Evolutionary conservation across 2,113 vertebrate genomes (phyloP), one percentile per base, ranked within the genome.

Genomic region (Mesoclemmys tuberculata): DNA sequence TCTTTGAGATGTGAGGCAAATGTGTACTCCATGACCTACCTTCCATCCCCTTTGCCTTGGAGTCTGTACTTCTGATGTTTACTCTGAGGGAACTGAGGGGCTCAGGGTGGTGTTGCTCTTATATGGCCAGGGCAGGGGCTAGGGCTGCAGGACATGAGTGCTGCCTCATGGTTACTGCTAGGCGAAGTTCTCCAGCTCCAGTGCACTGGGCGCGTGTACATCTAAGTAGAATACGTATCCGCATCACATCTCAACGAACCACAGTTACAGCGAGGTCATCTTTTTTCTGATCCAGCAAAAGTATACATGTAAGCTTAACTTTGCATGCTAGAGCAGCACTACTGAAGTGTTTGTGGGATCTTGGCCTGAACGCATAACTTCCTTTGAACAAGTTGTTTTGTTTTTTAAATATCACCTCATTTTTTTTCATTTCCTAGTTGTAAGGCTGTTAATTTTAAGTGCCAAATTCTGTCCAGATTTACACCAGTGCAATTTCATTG

Each of bases 291-390:
- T 82, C 82, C 18, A n/a, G 31, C 35, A 71, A 38, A 71, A 6
- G 10, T 18, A 4, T n/a, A 61, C 11, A 19, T 1, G 31, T 16
- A 79, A 56, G 16, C 75, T 46, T 46, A 82, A 64, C 1, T 26
- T 1, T 64, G 49, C 48, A 77, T 44, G 5, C 35, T n/a, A 0
- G 0, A 81, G 29, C 38, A 78, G 8, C 48, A 22, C 49, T 80
- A 38, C 35, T 7, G 24, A 46, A 27, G 61, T 3, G 49, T 22
- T 82, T 5, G 80, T 80, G 84, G 51, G 86, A 31, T 0, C 48
- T 90, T n/a, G 92, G 74, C 58, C 58, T 1, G 26, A 80, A 84
- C 27, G 68, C 22, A 22, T 3, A 49, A 68, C 48, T 61, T 74
- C 6, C 51, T 79, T 78, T 71, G 26, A 21, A 51, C 5, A 80